Evolutionary conservation across 1,140 invertebrate genomes (phyloP), one percentile per base, ranked within the genome.

Genomic region (Caerostris extrusa): DNA sequence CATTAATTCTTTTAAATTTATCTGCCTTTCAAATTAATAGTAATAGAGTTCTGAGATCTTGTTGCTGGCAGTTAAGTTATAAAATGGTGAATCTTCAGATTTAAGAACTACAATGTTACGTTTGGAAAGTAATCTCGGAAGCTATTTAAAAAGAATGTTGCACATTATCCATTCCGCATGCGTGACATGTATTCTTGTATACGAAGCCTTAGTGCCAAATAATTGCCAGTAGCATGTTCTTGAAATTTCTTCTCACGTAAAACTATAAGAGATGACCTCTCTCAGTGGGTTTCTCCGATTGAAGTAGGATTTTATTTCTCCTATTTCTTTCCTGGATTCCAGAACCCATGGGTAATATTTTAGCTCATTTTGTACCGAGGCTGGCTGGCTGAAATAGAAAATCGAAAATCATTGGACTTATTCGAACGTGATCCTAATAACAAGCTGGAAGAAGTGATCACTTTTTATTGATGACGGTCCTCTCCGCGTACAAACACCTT

Each of bases 321-420:
- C 53, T 77, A 77, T 50, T 77, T 50, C 34, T 77, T 34, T 50
- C 34, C 1, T 5, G 10, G 34, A 77, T 53, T 5, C 50, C 71
- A 5, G 34, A 77, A 3, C 71, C 71, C 71, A 77, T 50, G 71
- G 34, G 71, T 77, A 53, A 77, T 50, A 77, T 77, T 77, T 50
- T 77, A 77, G 71, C 34, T 77, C 71, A 77, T 77, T 77, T 77
- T 77, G 71, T 77, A 77, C 50, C 34, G 12, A 34, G 53, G 5
- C 34, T 34, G 10, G 1, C 19, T 5, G 71, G 50, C 71, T 77
- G 71, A 77, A 77, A 77, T 53, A 77, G 71, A 77, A 77, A 77
- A 77, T 77, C 71, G 71, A 77, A 77, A 77, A 77, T 77, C 71
- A 77, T 77, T 77, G 19, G 71, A 77, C 71, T 77, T 50, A 77